Evolutionary conservation across 2,888 invertebrate species (phyloP), one percentile per base, ranked within the genome.

Genomic region (Perizoma affinitatum): DNA sequence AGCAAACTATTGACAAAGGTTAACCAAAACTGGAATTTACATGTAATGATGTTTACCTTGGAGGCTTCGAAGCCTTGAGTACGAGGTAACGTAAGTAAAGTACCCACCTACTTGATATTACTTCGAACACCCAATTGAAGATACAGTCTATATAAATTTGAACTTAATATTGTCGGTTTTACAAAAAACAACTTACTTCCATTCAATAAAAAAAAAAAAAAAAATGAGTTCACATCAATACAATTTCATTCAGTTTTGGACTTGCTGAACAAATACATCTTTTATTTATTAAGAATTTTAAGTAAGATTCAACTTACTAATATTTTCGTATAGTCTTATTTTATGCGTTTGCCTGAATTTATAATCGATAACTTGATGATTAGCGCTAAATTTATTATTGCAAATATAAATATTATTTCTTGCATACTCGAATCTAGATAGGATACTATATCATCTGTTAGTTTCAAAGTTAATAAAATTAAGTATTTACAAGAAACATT

Each of bases 381-480:
- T 49, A 68, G 72, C 83, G 90, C 90, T 91, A 87, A 90, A 90
- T 90, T 88, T 64, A 88, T 86, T 76, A 89, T 91, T 91, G 91
- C 82, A 75, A 66, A 50, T 84, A 90, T 90, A 90, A 90, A 90
- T 91, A 86, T 76, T 89, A 88, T 88, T 80, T 68, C 77, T 77
- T 83, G 77, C 81, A 83, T 87, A 86, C 83, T 90, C 86, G 88
- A 88, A 88, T 88, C 84, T 90, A 88, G 91, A 91, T 91, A 89
- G 91, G 91, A 81, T 87, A 90, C 89, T 88, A 87, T 87, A 89
- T 90, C 89, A 87, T 89, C 87, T 90, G 91, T 91, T 90, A 92
- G 91, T 89, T 91, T 88, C 89, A 85, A 87, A 91, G 87, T 90
- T 91, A 90, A 91, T 91, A 90, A 91, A 91, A 83, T 83, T 92